Evolutionary conservation across 2,888 invertebrate genomes (phyloP), one percentile per base, ranked within the genome.

Genomic region (Limnephilus marmoratus): DNA sequence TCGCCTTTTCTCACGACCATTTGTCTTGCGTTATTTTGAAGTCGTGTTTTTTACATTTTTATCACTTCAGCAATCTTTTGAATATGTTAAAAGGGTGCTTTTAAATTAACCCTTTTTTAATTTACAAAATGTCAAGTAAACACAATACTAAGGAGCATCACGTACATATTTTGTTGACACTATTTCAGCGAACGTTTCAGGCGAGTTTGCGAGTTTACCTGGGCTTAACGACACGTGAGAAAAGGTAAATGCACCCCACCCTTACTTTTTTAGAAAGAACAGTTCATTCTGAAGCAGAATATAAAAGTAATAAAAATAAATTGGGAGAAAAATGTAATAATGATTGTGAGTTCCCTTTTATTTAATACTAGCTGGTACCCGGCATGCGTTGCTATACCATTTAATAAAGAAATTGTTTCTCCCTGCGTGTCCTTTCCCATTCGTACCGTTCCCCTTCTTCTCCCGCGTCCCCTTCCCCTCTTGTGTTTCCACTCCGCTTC

Each of bases 151-250:
- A 24, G 2, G 24, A 68, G 68, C n/a, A n/a, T 68, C 68, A 68
- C 68, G 68, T 68, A 68, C 68, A 68, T 68, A 68, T 68, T 68
- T 68, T 68, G 68, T 68, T 68, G 68, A 68, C 68, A n/a, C 68
- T 68, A 68, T 68, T 68, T 68, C 68, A 68, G 68, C 24, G 24
- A 68, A 68, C 68, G 68, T 24, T 68, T n/a, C n/a, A 2, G 18
- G 68, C 11, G 68, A 68, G 68, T 68, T 68, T 68, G 68, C 68
- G 68, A 68, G 68, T 68, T 68, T 68, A 68, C 68, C 68, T 68
- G 68, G 24, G 68, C 68, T 68, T 68, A 68, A 68, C 68, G 68
- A 68, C 68, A 68, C 68, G 24, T 68, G 68, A 68, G 68, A 68
- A 68, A 68, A n/a, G 24, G 68, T 68, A 68, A 68, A 68, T n/a